phyloP scores from a whole-genome alignment of 2,888 invertebrate genomes.

The Seira sanloemensis region DNA sequence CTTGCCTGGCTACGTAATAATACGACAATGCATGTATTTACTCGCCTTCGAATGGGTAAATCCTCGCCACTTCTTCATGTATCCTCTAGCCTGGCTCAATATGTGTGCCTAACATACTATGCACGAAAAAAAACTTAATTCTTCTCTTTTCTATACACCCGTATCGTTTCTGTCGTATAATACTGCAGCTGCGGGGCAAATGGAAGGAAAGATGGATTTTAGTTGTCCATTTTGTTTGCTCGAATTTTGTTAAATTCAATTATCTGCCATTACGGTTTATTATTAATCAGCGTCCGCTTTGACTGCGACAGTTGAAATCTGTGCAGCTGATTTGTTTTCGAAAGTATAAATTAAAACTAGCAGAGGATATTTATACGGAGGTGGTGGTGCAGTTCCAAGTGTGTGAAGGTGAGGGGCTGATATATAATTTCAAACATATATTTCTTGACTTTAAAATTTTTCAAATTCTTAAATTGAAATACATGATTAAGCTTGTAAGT shows the following conservation, averaged over 20 bases:
- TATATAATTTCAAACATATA: no score
- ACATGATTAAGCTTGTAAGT: no score
- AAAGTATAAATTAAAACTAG: background rate
- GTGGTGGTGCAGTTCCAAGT: background rate
- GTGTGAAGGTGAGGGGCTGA: no score
- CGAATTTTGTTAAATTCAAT: background rate
- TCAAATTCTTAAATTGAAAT: no score
- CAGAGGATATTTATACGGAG: background rate
- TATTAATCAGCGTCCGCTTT: no score
- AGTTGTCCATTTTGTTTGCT: background rate
- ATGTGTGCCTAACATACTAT: no score
- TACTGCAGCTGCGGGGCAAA: slow-evolving; percentile 4
- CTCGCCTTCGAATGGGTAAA: background rate
- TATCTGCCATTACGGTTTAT: no score
- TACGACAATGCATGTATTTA: background rate
- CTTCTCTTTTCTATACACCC: background rate
- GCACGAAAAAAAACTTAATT: background rate
- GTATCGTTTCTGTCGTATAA: background rate
- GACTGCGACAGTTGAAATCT: no score
- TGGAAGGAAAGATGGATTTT: background rate
- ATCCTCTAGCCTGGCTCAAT: background rate
- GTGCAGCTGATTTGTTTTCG: background rate
- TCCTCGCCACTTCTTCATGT: background rate
- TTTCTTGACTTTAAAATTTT: no score
- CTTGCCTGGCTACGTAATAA: background rate